phyloP scores from a whole-genome alignment of 1,140 invertebrate species.

The Heliconius eleuchia region DNA sequence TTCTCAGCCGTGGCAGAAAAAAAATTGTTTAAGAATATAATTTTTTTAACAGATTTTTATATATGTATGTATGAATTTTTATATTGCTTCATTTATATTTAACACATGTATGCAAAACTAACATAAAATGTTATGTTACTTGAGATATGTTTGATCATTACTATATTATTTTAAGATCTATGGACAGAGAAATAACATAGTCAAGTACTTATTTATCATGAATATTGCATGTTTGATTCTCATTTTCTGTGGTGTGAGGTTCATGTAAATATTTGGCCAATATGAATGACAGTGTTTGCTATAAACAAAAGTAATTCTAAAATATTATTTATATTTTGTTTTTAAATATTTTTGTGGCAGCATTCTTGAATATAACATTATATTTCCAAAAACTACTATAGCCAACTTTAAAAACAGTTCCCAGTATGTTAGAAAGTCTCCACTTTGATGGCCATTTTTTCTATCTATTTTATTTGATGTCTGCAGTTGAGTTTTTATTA shows the following conservation, averaged over 20 bases:
- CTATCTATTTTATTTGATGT: not conserved
- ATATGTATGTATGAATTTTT: slow-evolving; percentile 9
- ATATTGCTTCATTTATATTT: not conserved
- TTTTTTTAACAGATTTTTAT: slow-evolving; percentile 8
- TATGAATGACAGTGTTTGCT: not conserved
- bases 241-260: not conserved
- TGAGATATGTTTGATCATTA: not conserved
- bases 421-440: not conserved
- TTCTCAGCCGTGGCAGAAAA: not conserved
- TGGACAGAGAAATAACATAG: not conserved
- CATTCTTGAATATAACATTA: not conserved
- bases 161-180: not conserved
- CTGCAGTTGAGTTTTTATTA: not conserved
- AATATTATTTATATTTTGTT: not conserved
- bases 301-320: not conserved
- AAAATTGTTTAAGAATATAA: not conserved
- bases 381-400: not conserved
- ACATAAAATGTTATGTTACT: slow-evolving; percentile 1
- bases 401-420: not conserved
- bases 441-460: not conserved
- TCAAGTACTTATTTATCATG: not conserved
- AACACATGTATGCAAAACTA: slow-evolving; percentile 12
- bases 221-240: slow-evolving; percentile 4
- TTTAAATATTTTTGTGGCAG: not conserved
- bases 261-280: not conserved